phyloP scores from a whole-genome alignment of 1,140 invertebrate species.

The Drosophila kikkawai region DNA sequence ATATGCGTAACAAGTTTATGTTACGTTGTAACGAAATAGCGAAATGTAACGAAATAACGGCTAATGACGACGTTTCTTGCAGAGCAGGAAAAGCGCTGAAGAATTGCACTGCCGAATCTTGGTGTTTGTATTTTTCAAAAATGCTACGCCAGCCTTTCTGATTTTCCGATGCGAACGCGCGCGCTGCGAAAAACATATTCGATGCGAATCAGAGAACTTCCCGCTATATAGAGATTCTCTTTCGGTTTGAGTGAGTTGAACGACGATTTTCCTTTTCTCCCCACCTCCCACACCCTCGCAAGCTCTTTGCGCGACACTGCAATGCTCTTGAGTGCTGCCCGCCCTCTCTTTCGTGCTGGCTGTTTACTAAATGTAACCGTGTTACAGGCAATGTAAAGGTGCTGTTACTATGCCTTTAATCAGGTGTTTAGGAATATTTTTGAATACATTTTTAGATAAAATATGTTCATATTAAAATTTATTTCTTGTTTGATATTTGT shows the following conservation, averaged over 20 bases:
- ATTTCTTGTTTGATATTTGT: no score
- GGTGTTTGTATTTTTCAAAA: conserved; percentile 6
- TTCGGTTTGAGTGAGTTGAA: conserved; percentile 30
- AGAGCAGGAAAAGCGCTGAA: conserved; percentile 11
- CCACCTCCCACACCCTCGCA: conserved; percentile 17
- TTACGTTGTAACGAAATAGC: conserved; percentile 23
- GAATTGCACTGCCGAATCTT: conserved; percentile 29
- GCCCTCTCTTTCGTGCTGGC: not conserved
- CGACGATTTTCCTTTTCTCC: conserved; percentile 8
- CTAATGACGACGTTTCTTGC: conserved; percentile 26
- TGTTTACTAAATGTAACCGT: not conserved
- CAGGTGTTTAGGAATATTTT: not conserved
- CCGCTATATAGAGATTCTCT: conserved; percentile 39
- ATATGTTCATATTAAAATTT: no score
- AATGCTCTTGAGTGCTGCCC: conserved; percentile 8
- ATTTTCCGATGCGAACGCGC: conserved; percentile 42
- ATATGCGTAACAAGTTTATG: conserved; percentile 52
- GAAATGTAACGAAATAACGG: conserved; percentile 31
- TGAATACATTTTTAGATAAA: not conserved
- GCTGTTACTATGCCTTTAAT: not conserved
- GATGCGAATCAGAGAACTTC: conserved; percentile 27
- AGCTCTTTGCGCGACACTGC: not conserved
- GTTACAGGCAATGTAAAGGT: conserved; percentile 1
- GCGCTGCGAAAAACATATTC: conserved; percentile 61
- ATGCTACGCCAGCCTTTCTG: conserved; percentile 31